phyloP scores from a whole-genome alignment of 2,888 invertebrate genomes.

The Campoletis raptor region DNA sequence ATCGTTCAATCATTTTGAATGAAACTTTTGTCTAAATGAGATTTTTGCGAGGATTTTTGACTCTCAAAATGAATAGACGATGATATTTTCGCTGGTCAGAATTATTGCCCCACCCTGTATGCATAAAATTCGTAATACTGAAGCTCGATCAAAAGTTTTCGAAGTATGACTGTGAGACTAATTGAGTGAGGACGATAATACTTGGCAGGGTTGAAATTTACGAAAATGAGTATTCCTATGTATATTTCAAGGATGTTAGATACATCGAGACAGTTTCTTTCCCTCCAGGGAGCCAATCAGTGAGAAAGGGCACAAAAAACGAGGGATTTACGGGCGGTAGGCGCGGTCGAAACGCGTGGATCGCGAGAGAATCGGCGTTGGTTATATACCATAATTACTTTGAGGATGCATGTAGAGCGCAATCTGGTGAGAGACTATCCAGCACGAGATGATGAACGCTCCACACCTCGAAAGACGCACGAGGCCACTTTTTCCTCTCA shows the following conservation, averaged over 20 bases:
- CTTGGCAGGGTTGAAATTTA: conserved; percentile 15
- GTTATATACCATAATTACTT: conserved; percentile 80
- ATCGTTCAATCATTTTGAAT: too few species aligned
- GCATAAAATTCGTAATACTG: neutral
- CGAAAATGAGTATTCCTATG: conserved; percentile 31
- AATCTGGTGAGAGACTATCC: conserved; percentile 4
- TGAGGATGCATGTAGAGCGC: conserved; percentile 71
- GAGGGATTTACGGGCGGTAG: conserved; percentile 81
- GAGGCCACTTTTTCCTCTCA: conserved; percentile 11
- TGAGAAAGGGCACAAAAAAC: conserved; percentile 75
- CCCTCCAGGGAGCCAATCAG: conserved; percentile 79
- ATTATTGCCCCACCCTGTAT: too few species aligned
- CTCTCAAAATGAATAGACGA: too few species aligned
- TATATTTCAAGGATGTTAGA: neutral
- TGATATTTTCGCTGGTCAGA: too few species aligned
- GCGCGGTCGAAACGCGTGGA: conserved; percentile 74
- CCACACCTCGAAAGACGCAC: conserved; percentile 6
- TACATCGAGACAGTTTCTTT: conserved; percentile 61
- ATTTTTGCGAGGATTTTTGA: too few species aligned
- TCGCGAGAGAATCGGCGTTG: conserved; percentile 59
- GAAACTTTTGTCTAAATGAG: too few species aligned
- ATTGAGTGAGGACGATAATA: conserved; percentile 78
- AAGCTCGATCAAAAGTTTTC: conserved; percentile 63
- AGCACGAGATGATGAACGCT: neutral
- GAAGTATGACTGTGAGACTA: conserved; percentile 75